Conservation (phyloP, 2,113 vertebrate genomes). For the Antechinus flavipes region DNA sequence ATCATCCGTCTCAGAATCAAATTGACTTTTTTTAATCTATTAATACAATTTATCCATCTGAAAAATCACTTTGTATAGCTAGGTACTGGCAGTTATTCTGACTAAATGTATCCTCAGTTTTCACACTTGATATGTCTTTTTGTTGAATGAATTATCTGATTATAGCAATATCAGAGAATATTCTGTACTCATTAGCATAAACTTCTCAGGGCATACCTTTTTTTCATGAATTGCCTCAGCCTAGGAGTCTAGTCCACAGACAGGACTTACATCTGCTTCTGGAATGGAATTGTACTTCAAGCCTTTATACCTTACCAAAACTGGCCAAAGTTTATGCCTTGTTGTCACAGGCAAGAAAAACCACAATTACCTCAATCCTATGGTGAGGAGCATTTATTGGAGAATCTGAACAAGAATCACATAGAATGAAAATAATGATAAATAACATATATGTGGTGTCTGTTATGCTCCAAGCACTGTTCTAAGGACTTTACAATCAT, state of each 20-base stretch:
- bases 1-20: slow-evolving; percentile 12
- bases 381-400: neutral
- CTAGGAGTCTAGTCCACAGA: neutral
- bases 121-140: slow-evolving; percentile 35
- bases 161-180: neutral
- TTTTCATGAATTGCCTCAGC: neutral
- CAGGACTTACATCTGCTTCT: slow-evolving; percentile 22
- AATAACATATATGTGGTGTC: neutral
- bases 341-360: neutral
- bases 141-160: slow-evolving; percentile 5
- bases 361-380: neutral
- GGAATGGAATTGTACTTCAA: neutral
- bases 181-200: neutral
- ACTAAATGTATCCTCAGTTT: slow-evolving; percentile 51
- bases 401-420: neutral
- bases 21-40: neutral
- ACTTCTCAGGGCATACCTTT: neutral
- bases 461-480: neutral
- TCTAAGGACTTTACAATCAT: neutral
- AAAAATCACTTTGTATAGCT: slow-evolving; percentile 39
- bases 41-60: neutral
- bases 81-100: slow-evolving; percentile 24
- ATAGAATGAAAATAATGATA: neutral
- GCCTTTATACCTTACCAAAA: neutral
- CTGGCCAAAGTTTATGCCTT: neutral